Evolutionary conservation across 2,113 vertebrate genomes (phyloP).

Genomic region (Lanius ludovicianus): DNA sequence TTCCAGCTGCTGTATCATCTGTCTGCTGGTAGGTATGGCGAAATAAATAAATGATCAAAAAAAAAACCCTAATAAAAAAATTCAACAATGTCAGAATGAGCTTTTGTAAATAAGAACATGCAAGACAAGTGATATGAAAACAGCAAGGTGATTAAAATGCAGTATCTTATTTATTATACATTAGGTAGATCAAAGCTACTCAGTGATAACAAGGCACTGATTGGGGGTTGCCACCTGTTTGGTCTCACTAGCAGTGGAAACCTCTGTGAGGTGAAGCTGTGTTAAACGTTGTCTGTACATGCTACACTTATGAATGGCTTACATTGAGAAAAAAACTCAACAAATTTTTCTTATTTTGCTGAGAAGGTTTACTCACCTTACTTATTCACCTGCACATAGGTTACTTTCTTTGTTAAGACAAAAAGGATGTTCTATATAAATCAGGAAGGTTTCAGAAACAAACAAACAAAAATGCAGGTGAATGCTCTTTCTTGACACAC

Average conservation of each 20-base stretch:
- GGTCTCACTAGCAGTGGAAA: constrained; percentile 47
- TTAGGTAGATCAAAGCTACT: constrained; percentile 73
- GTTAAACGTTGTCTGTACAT: neutral
- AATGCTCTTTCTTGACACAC: neutral
- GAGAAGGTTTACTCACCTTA: neutral
- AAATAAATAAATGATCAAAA: constrained; percentile 77
- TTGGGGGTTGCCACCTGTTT: constrained; percentile 60
- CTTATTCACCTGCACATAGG: neutral
- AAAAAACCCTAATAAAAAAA: constrained; percentile 21
- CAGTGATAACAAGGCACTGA: constrained; percentile 45
- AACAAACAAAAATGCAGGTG: neutral
- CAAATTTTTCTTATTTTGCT: neutral
- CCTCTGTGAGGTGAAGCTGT: constrained; percentile 47
- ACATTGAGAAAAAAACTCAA: neutral
- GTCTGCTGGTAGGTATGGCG: constrained; percentile 9
- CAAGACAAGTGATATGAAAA: constrained; percentile 58
- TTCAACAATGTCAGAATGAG: constrained; percentile 30
- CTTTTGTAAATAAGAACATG: constrained; percentile 46
- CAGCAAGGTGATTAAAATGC: constrained; percentile 67
- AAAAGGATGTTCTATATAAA: neutral
- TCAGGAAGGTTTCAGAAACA: neutral
- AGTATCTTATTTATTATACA: constrained; percentile 73
- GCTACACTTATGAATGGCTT: neutral
- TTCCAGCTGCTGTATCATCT: constrained; percentile 40
- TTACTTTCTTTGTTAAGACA: neutral